Evolutionary conservation across 2,797 vertebrate genomes (phyloP).

Genomic region (Sylvia borin): DNA sequence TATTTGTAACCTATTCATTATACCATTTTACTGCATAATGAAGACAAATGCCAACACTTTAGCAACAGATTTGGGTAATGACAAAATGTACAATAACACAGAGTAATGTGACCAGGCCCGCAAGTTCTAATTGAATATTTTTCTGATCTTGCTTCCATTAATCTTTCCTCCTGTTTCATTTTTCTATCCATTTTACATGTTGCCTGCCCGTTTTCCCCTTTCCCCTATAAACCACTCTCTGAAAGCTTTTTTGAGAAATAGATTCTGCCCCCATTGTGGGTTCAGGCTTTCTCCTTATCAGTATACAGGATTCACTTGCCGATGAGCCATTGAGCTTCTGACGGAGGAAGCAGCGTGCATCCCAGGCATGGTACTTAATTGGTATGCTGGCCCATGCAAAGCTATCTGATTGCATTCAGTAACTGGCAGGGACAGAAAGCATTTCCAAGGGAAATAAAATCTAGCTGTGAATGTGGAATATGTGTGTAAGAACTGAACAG

Average conservation of each 20-base stretch:
- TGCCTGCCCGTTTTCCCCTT: not conserved
- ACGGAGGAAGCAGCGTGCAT: constrained; percentile 35
- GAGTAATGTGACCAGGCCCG: constrained; percentile 70
- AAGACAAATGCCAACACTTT: constrained; percentile 79
- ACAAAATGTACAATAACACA: constrained; percentile 75
- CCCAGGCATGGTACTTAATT: constrained; percentile 72
- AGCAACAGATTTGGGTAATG: constrained; percentile 76
- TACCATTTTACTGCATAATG: constrained; percentile 71
- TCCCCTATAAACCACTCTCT: not conserved
- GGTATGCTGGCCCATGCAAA: constrained; percentile 75
- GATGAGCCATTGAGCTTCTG: constrained; percentile 59
- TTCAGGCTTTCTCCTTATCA: constrained; percentile 50
- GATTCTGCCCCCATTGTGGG: constrained; percentile 47
- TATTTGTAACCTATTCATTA: constrained; percentile 76
- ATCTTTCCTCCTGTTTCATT: constrained; percentile 61
- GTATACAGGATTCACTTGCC: constrained; percentile 48
- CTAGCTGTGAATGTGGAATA: constrained; percentile 74
- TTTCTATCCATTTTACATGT: constrained; percentile 17
- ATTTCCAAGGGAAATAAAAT: constrained; percentile 79
- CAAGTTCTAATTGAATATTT: constrained; percentile 79
- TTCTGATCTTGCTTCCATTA: constrained; percentile 70
- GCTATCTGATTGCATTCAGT: constrained; percentile 75
- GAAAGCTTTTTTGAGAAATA: constrained; percentile 57
- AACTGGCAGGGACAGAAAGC: constrained; percentile 73
- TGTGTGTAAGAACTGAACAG: constrained; percentile 68